A percentile compares a stretch with the other conserved stretches of the same genome.
Conservation (phyloP, 1,140 invertebrate species). For the Manduca sexta region DNA sequence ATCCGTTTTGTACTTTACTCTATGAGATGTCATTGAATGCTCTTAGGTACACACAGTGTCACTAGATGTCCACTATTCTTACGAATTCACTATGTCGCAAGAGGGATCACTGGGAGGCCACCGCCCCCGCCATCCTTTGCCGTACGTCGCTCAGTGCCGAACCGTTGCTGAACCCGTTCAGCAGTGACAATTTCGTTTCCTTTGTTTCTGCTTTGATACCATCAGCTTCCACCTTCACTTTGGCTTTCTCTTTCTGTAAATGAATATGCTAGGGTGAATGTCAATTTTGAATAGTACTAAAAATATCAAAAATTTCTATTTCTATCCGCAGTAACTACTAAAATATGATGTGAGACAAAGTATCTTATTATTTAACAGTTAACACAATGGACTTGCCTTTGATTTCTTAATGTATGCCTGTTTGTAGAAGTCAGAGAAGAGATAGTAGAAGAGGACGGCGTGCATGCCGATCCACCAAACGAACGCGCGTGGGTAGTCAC, state of each 20-base stretch:
- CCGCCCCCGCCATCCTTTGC: slow-evolving; percentile 57
- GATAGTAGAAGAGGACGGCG: slow-evolving; percentile 92
- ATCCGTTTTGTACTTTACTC: slow-evolving; percentile 9
- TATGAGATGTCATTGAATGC: not conserved
- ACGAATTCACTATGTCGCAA: not conserved
- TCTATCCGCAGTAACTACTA: too few species aligned
- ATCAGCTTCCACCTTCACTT: slow-evolving; percentile 37
- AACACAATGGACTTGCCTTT: slow-evolving; percentile 35
- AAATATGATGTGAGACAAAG: too few species aligned
- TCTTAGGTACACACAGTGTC: not conserved
- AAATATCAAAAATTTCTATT: too few species aligned
- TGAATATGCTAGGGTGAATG: not conserved
- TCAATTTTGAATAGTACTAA: too few species aligned
- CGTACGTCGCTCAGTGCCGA: slow-evolving; percentile 50
- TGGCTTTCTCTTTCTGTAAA: slow-evolving; percentile 38
- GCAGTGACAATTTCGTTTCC: slow-evolving; percentile 41
- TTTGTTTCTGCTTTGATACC: slow-evolving; percentile 34
- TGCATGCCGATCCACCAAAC: slow-evolving; percentile 93
- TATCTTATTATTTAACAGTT: too few species aligned
- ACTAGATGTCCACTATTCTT: not conserved
- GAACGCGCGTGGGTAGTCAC: slow-evolving; percentile 90
- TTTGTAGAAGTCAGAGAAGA: slow-evolving; percentile 94
- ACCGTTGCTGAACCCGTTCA: slow-evolving; percentile 56
- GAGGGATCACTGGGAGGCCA: slow-evolving; percentile 50
- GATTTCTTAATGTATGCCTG: slow-evolving; percentile 81